phyloP scores from a whole-genome alignment of 1,140 invertebrate species.

The Trachelipus rathkii region DNA sequence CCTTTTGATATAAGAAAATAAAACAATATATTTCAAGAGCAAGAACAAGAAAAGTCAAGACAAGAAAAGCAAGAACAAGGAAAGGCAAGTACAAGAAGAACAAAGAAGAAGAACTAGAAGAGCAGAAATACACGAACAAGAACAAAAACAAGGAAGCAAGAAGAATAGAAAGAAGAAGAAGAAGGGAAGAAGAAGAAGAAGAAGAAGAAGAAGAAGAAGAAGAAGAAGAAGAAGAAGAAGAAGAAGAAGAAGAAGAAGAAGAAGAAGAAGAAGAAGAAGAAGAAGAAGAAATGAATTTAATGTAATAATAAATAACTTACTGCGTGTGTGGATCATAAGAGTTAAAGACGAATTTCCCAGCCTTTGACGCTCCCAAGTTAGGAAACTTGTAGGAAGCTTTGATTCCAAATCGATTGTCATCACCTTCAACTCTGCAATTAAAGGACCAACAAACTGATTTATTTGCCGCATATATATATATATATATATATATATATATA shows the following conservation, averaged over 20 bases:
- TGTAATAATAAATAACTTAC: slow-evolving; percentile 13
- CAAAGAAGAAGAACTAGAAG: too few relatives aligned
- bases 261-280: not conserved
- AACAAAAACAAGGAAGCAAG: too few relatives aligned
- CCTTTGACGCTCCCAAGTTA: slow-evolving; percentile 37
- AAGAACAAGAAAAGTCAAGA: too few relatives aligned
- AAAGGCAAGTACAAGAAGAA: too few relatives aligned
- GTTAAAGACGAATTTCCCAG: slow-evolving; percentile 45
- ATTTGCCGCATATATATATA: too few relatives aligned
- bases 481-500: too few relatives aligned
- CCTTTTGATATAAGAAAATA: too few relatives aligned
- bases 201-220: not conserved
- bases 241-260: not conserved
- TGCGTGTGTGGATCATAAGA: slow-evolving; percentile 20
- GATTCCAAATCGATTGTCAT: slow-evolving; percentile 22
- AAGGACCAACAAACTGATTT: too few relatives aligned
- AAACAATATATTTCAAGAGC: too few relatives aligned
- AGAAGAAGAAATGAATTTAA: slow-evolving; percentile 45
- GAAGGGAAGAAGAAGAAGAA: not conserved
- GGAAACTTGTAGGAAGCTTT: slow-evolving; percentile 40
- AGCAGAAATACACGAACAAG: too few relatives aligned
- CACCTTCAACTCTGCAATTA: slow-evolving; percentile 30
- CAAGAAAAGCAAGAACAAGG: too few relatives aligned
- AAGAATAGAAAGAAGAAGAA: not conserved
- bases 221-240: slow-evolving; percentile 2